These are phyloP conservation scores for Brachypodius melanocephalos DNA, from an alignment of 2,113 vertebrate species.

Conservation along the genomic window DNA sequence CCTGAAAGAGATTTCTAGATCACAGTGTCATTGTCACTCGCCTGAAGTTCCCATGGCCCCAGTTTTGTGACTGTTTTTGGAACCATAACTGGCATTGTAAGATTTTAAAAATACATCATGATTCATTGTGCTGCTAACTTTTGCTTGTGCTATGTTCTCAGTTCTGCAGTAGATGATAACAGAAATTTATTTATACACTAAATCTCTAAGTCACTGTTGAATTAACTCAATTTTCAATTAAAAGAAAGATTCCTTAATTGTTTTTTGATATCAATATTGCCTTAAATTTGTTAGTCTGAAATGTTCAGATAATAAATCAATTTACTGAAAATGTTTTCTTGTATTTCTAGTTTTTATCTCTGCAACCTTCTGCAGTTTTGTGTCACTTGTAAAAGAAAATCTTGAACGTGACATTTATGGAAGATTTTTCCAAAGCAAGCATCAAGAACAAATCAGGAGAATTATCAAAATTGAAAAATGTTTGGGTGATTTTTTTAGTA, in stretches of 20 bases:
- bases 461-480: background rate
- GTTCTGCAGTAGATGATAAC: background rate
- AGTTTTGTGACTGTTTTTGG: background rate
- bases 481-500: background rate
- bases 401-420: background rate
- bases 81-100: background rate
- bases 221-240: background rate
- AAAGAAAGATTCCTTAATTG: background rate
- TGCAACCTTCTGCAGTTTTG: background rate
- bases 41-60: background rate
- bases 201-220: background rate
- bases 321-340: background rate
- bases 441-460: background rate
- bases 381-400: background rate
- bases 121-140: background rate
- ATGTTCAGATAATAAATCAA: background rate
- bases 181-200: background rate
- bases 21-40: background rate
- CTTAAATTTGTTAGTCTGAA: background rate
- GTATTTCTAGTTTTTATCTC: background rate
- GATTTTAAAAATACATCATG: background rate
- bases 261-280: background rate
- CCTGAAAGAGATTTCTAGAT: constrained; percentile 12
- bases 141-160: background rate
- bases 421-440: background rate